Conservation (phyloP, 1,140 invertebrate genomes). For the Alviniconcha marisindica region DNA sequence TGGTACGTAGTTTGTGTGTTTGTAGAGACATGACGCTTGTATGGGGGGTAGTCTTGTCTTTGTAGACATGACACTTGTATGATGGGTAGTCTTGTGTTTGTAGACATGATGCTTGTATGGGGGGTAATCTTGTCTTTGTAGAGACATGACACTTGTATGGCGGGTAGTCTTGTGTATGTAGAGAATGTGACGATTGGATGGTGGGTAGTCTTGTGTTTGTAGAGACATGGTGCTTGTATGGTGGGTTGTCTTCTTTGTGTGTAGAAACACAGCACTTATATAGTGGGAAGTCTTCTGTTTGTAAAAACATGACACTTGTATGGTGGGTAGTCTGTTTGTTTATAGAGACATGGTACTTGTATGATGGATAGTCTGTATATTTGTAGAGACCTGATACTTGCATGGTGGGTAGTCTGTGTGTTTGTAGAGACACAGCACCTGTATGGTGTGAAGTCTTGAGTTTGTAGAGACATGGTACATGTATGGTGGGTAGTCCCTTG, state of each 20-base stretch:
- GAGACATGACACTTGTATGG: not conserved
- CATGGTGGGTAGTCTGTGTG: slow-evolving; percentile 79
- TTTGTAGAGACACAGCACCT: no score
- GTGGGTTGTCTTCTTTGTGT: no score
- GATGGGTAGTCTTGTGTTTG: not conserved
- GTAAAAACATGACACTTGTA: no score
- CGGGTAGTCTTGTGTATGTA: not conserved
- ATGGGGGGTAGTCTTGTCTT: not conserved
- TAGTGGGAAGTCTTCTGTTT: no score
- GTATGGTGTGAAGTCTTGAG: not conserved
- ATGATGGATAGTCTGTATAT: no score
- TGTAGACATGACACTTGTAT: not conserved
- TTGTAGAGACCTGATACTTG: slow-evolving; percentile 88
- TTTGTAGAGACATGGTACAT: no score
- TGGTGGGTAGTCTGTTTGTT: no score
- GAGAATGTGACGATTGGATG: not conserved
- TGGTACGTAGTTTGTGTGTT: no score
- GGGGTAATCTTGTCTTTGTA: not conserved
- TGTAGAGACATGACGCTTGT: not conserved
- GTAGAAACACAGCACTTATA: no score
- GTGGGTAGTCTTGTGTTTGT: not conserved
- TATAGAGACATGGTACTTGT: no score
- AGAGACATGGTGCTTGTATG: no score
- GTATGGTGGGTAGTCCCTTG: not conserved
- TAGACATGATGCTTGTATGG: not conserved